Evolutionary conservation across 2,113 vertebrate genomes (phyloP), one percentile per base, ranked within the genome.

Genomic region (Odontophorus gujanensis): DNA sequence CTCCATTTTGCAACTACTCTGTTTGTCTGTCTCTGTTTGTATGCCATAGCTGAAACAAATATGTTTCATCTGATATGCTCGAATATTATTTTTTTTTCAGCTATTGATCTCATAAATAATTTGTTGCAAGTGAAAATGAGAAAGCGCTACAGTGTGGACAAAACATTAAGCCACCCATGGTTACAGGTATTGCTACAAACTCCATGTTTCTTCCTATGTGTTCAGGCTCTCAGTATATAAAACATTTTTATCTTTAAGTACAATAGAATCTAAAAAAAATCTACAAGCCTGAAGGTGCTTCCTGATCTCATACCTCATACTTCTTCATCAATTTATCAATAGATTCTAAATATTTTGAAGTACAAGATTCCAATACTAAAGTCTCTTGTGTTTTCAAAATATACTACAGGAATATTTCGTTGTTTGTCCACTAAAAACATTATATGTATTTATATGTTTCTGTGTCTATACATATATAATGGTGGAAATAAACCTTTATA

Each of bases 41-140:
- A 13, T n/a, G 20, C 57, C 36, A 20, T 57, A 28, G 14, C 30
- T 91, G 28, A 92, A 87, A 82, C 6, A 86, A 87, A 38, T 65
- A 18, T 20, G 67, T 80, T 65, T 73, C 51, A 87, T 78, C n/a
- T 94, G 53, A 91, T 28, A 40, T 85, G 59, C 87, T 90, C 55
- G 57, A 84, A 87, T 95, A 71, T 94, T 95, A 91, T 95, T 97
- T 96, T 96, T 87, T 93, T 98, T 96, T 26, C 97, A 99, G 99
- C 99, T 85, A 99, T 99, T 83, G 99, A 99, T 97, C 98, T 99
- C 96, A 99, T 99, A 96, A 99, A 99, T 98, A 99, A 99, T 97
- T 98, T 99, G 93, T 97, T 99, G 96, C 99, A 99, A 98, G 99
- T 99, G 73, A 99, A 99, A 98, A 99, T 99, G 98, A 98, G 99